Percentiles rank a stretch among this genome's conserved stretches.
These are phyloP conservation scores for Pica pica DNA, from an alignment of 2,113 vertebrate species.

Conservation along the genomic window DNA sequence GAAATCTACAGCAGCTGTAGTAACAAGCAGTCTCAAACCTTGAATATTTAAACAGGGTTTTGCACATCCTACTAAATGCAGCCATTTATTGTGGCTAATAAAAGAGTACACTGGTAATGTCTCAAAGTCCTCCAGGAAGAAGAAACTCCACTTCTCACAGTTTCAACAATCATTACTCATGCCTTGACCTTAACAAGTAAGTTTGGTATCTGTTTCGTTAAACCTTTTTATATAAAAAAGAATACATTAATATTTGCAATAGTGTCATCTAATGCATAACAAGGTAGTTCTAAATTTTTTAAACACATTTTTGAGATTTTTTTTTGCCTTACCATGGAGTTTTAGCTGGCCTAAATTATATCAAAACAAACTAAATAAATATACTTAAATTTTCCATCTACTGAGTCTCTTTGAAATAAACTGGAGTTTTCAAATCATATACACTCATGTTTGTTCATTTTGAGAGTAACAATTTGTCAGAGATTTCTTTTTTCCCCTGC, in stretches of 20 bases:
- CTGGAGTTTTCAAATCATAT: not conserved
- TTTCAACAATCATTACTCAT: slow-evolving; percentile 4
- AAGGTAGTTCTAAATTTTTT: not conserved
- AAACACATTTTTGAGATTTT: not conserved
- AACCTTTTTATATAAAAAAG: not conserved
- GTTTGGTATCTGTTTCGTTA: not conserved
- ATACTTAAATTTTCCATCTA: not conserved
- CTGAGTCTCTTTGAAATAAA: not conserved
- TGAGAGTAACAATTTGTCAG: not conserved
- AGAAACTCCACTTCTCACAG: not conserved
- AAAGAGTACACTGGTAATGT: not conserved
- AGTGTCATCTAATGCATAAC: not conserved
- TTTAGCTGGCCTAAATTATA: not conserved
- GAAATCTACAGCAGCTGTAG: slow-evolving; percentile 13
- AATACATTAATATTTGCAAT: not conserved
- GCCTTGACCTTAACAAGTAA: not conserved
- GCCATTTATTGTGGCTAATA: slow-evolving; percentile 29
- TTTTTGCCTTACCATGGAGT: not conserved
- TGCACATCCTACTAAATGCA: slow-evolving; percentile 15
- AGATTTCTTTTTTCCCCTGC: not conserved
- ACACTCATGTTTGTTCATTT: not conserved
- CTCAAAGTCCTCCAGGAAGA: slow-evolving; percentile 4
- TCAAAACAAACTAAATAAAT: not conserved
- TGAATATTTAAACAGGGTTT: slow-evolving; percentile 36
- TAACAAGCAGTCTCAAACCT: not conserved